Evolutionary conservation across 2,797 vertebrate genomes (phyloP).

Genomic region (Cyprinella venusta): DNA sequence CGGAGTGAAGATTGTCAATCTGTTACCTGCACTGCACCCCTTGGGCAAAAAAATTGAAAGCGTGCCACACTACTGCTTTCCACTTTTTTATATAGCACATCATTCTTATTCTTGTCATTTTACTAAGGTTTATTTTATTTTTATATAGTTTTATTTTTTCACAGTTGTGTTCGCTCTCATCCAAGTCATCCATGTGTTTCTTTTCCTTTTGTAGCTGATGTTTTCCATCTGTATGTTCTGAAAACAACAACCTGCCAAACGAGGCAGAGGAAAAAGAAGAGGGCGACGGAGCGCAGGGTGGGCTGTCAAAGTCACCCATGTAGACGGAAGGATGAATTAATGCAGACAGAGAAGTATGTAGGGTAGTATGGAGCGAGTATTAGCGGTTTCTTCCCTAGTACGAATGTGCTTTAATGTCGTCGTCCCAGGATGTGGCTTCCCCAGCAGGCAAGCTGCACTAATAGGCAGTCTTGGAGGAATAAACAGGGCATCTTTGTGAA

Average conservation of each 20-base stretch:
- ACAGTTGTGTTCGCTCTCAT: slow-evolving; percentile 7
- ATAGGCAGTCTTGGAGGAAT: slow-evolving; percentile 76
- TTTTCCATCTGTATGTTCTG: slow-evolving; percentile 28
- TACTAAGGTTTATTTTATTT: slow-evolving; percentile 19
- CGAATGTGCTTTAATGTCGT: slow-evolving; percentile 60
- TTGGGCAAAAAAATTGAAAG: slow-evolving; percentile 24
- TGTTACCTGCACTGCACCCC: slow-evolving; percentile 20
- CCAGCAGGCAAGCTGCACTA: slow-evolving; percentile 71
- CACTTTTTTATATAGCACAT: slow-evolving; percentile 11
- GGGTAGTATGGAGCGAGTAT: slow-evolving; percentile 30
- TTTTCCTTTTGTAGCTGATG: slow-evolving; percentile 1
- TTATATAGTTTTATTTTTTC: background rate
- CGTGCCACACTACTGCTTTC: slow-evolving; percentile 20
- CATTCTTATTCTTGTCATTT: slow-evolving; percentile 39
- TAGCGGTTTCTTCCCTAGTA: slow-evolving; percentile 25
- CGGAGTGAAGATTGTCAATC: slow-evolving; percentile 52
- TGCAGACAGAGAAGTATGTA: slow-evolving; percentile 26
- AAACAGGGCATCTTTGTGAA: slow-evolving; percentile 52
- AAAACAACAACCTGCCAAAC: slow-evolving; percentile 51
- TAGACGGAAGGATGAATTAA: slow-evolving; percentile 42
- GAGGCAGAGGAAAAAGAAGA: slow-evolving; percentile 35
- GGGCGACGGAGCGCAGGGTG: slow-evolving; percentile 15
- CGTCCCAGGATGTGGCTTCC: slow-evolving; percentile 64
- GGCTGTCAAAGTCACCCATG: slow-evolving; percentile 45
- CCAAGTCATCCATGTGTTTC: slow-evolving; percentile 3